These are phyloP conservation scores for Rhyzopertha dominica DNA, from an alignment of 1,140 invertebrate genomes.

Conservation along the genomic window DNA sequence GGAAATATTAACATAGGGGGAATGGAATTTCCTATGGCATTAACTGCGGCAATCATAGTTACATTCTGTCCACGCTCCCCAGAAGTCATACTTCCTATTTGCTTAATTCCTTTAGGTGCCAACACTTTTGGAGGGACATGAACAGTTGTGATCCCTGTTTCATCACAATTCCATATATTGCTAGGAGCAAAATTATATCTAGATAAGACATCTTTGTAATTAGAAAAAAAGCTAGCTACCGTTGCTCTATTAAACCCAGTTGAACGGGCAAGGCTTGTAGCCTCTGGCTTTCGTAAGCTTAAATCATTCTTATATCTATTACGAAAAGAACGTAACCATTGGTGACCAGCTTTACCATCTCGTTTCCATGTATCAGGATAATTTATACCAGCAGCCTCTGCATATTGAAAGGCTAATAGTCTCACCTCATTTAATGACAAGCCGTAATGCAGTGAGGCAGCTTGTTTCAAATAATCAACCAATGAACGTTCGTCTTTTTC, in stretches of 20 bases:
- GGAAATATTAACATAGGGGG: slow-evolving; percentile 45
- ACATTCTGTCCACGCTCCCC: slow-evolving; percentile 37
- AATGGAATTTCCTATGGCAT: slow-evolving; percentile 39
- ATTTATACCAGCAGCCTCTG: slow-evolving; percentile 10
- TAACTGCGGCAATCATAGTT: slow-evolving; percentile 33
- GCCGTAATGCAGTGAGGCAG: slow-evolving; percentile 19
- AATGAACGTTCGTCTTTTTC: no score
- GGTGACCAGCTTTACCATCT: slow-evolving; percentile 18
- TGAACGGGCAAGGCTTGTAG: slow-evolving; percentile 23
- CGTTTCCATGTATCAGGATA: slow-evolving; percentile 1
- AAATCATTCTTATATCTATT: slow-evolving; percentile 19
- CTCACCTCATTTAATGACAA: slow-evolving; percentile 18
- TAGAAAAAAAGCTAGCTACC: slow-evolving; percentile 26
- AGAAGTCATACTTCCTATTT: slow-evolving; percentile 38
- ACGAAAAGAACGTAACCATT: slow-evolving; percentile 22
- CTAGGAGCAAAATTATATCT: slow-evolving; percentile 31
- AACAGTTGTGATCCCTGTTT: slow-evolving; percentile 25
- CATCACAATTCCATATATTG: slow-evolving; percentile 27
- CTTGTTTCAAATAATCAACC: no score
- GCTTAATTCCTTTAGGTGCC: slow-evolving; percentile 33
- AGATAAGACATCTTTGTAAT: slow-evolving; percentile 19
- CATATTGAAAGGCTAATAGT: slow-evolving; percentile 22
- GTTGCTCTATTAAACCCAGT: slow-evolving; percentile 29
- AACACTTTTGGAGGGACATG: slow-evolving; percentile 26
- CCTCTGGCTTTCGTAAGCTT: slow-evolving; percentile 30